Evolutionary conservation across 2,113 vertebrate species (phyloP).

Genomic region (Phalacrocorax aristotelis): DNA sequence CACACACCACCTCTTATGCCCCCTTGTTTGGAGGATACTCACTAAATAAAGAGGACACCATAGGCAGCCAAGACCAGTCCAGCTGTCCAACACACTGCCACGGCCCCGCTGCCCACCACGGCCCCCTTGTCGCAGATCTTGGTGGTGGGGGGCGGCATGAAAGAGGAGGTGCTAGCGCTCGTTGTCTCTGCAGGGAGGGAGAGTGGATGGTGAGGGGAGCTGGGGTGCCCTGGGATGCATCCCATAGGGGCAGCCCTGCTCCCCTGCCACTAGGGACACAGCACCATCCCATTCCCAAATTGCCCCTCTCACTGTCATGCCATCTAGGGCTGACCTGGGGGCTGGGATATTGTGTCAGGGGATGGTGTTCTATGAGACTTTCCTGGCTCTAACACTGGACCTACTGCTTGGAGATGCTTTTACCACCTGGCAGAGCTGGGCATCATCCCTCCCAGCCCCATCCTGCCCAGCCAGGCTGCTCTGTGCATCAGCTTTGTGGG

Average conservation of each 20-base stretch:
- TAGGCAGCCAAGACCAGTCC: constrained; percentile 64
- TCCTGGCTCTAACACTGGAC: not conserved
- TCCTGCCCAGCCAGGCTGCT: not conserved
- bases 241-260: accelerated
- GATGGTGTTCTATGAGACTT: not conserved
- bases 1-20: accelerated
- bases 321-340: not conserved
- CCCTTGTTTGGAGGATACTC: not conserved
- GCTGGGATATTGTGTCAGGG: not conserved
- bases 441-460: not conserved
- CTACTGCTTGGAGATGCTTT: not conserved
- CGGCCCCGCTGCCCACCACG: constrained; percentile 16
- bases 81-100: constrained; percentile 65
- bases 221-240: accelerated
- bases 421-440: not conserved
- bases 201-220: not conserved
- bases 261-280: accelerated
- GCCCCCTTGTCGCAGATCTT: constrained; percentile 61
- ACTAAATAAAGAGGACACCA: constrained; percentile 72
- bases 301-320: not conserved
- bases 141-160: constrained; percentile 62
- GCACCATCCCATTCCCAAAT: accelerated
- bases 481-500: not conserved
- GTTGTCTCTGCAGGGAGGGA: constrained; percentile 56
- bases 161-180: constrained; percentile 62